Conservation (phyloP, 2,888 invertebrate species). For the Stegana nigrithorax region DNA sequence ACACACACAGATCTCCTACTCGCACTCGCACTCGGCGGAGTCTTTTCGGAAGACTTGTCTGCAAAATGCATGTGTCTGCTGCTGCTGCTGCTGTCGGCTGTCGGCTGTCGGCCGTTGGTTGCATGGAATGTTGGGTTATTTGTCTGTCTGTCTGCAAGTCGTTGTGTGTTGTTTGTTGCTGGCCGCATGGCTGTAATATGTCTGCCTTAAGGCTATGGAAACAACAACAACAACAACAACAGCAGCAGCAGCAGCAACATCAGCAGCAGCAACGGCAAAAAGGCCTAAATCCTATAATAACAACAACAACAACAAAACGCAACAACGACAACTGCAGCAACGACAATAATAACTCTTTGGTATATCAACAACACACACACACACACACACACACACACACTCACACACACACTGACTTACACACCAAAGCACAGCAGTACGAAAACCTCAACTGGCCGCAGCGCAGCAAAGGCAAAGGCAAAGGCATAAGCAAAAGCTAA, state of each 20-base stretch:
- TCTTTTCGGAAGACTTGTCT: constrained; percentile 3
- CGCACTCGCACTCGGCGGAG: neutral
- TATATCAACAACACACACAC: constrained; percentile 49
- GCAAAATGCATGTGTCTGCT: constrained; percentile 11
- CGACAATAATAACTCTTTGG: constrained; percentile 38
- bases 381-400: constrained; percentile 39
- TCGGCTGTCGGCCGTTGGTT: constrained; percentile 1
- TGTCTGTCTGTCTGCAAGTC: constrained; percentile 4
- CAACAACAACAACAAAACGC: constrained; percentile 3
- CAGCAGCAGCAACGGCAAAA: neutral
- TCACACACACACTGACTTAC: neutral
- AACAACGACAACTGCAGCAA: constrained; percentile 45
- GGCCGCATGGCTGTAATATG: neutral
- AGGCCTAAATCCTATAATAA: neutral
- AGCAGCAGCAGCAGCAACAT: neutral
- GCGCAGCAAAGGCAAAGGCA: too few species aligned
- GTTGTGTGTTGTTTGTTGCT: neutral
- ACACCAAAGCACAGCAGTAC: neutral
- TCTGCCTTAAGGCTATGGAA: neutral
- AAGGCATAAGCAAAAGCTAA: too few species aligned
- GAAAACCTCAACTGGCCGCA: neutral
- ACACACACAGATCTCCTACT: neutral
- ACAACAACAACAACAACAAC: neutral
- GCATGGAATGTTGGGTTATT: constrained; percentile 18
- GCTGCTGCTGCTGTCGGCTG: neutral